Percentiles rank a stretch among this genome's conserved stretches.
Evolutionary conservation across 1,140 invertebrate genomes (phyloP).

Genomic region (Nephotettix cincticeps): DNA sequence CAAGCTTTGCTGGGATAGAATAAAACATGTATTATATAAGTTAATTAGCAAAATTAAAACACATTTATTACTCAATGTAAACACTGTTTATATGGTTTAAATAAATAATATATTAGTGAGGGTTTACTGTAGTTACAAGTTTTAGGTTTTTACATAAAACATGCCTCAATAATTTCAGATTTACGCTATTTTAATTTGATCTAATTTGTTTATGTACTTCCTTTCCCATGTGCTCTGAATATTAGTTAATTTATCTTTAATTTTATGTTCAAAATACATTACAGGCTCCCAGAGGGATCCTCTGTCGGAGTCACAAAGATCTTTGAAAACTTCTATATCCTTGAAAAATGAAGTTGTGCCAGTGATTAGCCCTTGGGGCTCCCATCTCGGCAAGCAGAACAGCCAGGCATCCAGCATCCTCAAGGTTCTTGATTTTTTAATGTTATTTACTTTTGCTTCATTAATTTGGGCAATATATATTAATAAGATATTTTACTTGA

Average conservation of each 20-base stretch:
- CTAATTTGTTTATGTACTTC: too few species aligned
- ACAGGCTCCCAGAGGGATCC: not conserved
- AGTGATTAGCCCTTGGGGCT: not conserved
- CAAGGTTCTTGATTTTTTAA: not conserved
- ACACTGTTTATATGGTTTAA: too few species aligned
- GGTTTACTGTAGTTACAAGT: too few species aligned
- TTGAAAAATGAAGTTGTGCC: not conserved
- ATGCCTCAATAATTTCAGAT: too few species aligned
- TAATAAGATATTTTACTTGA: not conserved
- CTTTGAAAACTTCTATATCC: not conserved
- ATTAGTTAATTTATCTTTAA: not conserved
- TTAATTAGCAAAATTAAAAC: too few species aligned
- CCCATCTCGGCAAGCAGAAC: not conserved
- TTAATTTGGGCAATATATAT: not conserved
- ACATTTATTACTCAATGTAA: too few species aligned
- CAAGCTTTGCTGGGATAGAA: too few species aligned
- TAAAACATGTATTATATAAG: too few species aligned
- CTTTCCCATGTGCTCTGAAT: not conserved
- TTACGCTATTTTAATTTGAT: too few species aligned
- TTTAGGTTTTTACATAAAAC: too few species aligned
- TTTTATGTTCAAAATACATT: not conserved
- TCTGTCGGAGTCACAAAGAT: not conserved
- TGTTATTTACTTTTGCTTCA: not conserved
- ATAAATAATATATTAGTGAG: too few species aligned
- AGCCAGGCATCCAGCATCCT: not conserved